Evolutionary conservation across 2,113 vertebrate species (phyloP), one percentile per base, ranked within the genome.

Genomic region (Heptranchias perlo): DNA sequence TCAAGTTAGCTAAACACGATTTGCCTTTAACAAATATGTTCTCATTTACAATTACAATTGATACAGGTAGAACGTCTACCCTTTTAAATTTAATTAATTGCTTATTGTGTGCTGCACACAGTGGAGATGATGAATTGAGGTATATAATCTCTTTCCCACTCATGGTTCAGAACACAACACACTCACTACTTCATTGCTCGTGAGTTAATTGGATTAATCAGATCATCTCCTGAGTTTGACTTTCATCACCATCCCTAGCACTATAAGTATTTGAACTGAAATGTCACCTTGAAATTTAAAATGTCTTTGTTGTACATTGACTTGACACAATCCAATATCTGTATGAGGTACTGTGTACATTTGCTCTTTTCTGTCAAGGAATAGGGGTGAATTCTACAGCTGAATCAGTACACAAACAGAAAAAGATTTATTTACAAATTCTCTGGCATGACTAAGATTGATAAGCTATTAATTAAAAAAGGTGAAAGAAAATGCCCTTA

Each of bases 131-230:
- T 49, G 21, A 87, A 23, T 52, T 28, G 84, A 87, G 28, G 52
- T 47, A 28, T 11, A 25, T 87, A 47, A 87, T 87, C 23, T 25
- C 61, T 61, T 91, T 58, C 28, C 52, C 87, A n/a, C 21, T 49
- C 23, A 87, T 25, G 21, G 84, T 54, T 54, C 25, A 89, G 86
- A 28, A 52, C 25, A 54, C 47, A 89, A 54, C 86, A 89, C 49
- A 89, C 86, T 10, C 6, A 62, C 58, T 31, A 93, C 91, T 94
- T 94, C 91, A 94, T 94, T 64, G 91, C 58, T 94, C 61, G 2
- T 64, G 44, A 94, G 25, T 94, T 94, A 94, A 91, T 58, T 13
- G 13, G 52, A 91, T 64, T 94, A 65, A 23, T 65, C 31, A 39
- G 91, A 5, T 31, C n/a, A 39, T 52, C n/a, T 64, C 21, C 2